phyloP scores from a whole-genome alignment of 2,113 vertebrate genomes.

The Oryzias curvinotus region DNA sequence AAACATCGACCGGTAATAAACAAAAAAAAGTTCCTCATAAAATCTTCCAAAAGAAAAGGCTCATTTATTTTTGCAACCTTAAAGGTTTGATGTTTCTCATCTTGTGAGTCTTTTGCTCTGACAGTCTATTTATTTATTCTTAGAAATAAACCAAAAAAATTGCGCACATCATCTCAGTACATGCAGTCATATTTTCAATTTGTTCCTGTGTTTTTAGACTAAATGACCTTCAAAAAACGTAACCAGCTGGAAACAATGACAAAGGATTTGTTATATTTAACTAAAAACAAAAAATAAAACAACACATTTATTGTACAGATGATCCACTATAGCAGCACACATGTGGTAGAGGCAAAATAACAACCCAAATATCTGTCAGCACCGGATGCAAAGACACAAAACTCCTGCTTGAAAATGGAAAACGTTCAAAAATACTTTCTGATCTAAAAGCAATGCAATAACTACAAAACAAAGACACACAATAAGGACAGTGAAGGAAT shows the following conservation, averaged over 20 bases:
- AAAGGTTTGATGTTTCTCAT: slow-evolving; percentile 34
- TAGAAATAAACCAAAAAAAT: too few relatives aligned
- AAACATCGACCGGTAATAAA: too few relatives aligned
- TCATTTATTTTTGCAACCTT: slow-evolving; percentile 52
- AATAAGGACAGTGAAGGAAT: not conserved
- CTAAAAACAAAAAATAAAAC: slow-evolving; percentile 2
- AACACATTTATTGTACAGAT: slow-evolving; percentile 5
- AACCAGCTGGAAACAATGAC: slow-evolving; percentile 8
- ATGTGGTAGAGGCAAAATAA: slow-evolving; percentile 3
- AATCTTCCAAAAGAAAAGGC: slow-evolving; percentile 32
- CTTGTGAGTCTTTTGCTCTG: slow-evolving; percentile 9
- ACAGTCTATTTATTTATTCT: not conserved
- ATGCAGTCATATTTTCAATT: too few relatives aligned
- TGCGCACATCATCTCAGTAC: too few relatives aligned
- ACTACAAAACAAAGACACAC: slow-evolving; percentile 2
- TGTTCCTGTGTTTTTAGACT: too few relatives aligned
- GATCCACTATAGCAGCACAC: slow-evolving; percentile 18
- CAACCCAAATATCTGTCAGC: slow-evolving; percentile 27
- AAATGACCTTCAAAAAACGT: too few relatives aligned
- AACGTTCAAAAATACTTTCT: slow-evolving; percentile 1
- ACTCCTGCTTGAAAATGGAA: slow-evolving; percentile 7
- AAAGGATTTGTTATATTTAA: too few relatives aligned
- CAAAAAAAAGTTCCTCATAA: slow-evolving; percentile 34
- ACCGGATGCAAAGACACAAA: slow-evolving; percentile 21
- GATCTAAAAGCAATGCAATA: slow-evolving; percentile 32